Percentiles rank a stretch among this genome's conserved stretches.
Evolutionary conservation across 2,888 invertebrate species (phyloP).

Genomic region (Esperia sulphurella): DNA sequence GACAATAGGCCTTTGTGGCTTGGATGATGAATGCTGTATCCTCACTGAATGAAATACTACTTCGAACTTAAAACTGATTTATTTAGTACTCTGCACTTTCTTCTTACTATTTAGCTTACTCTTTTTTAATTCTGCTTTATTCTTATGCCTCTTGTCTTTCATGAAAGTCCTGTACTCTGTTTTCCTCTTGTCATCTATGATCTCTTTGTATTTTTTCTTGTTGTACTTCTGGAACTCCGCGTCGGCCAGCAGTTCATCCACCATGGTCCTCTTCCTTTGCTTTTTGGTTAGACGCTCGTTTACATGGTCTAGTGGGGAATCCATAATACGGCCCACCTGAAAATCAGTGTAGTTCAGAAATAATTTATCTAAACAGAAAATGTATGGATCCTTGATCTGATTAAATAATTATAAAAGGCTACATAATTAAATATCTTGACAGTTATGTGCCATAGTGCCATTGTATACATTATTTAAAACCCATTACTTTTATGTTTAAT

Average conservation of each 20-base stretch:
- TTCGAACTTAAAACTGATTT: too few species aligned
- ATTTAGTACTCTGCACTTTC: conserved; percentile 24
- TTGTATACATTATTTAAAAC: too few species aligned
- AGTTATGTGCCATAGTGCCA: too few species aligned
- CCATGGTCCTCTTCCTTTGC: conserved; percentile 92
- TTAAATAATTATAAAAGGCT: too few species aligned
- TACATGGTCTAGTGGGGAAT: conserved; percentile 93
- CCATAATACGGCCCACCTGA: conserved; percentile 89
- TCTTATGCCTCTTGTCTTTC: conserved; percentile 85
- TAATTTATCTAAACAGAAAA: background rate
- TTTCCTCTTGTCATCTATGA: conserved; percentile 84
- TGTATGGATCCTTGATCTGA: too few species aligned
- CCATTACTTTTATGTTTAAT: too few species aligned
- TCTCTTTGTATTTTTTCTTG: conserved; percentile 89
- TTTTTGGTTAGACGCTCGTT: conserved; percentile 90
- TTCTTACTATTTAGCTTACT: conserved; percentile 55
- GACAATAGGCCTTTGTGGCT: too few species aligned
- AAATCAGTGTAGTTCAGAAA: conserved; percentile 5
- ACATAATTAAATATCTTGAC: too few species aligned
- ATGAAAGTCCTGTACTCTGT: conserved; percentile 86
- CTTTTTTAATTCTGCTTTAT: conserved; percentile 69
- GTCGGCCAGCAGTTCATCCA: conserved; percentile 95
- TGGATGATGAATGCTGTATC: too few species aligned
- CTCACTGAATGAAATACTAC: background rate
- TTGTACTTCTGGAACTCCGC: conserved; percentile 90